Base-by-base conservation (phyloP, 2,888 invertebrate genomes). In the Philereme transversata region DNA sequence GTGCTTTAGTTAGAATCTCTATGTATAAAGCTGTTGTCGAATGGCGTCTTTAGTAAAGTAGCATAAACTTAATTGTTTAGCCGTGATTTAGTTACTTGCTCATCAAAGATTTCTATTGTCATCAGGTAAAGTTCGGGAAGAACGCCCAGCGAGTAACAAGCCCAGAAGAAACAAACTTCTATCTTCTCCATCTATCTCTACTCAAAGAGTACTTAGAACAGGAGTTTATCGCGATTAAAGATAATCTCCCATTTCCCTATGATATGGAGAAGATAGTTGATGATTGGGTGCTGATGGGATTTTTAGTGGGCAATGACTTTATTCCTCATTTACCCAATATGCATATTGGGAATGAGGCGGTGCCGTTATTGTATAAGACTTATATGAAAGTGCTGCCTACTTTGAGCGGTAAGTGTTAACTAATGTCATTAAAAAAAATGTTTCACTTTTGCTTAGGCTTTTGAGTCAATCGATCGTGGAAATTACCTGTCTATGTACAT, bases 261-360 rank as follows among this genome's bases (percentile, higher is more conserved):
- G 96, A 98, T 82, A 93, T 99, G 72, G 98, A 99, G 80, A 95
- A 95, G 68, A 94, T 99, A 56, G 97, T 99, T 35, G 99, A 99
- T 81, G 99, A 99, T 84, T 99, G 99, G 99, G 96, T 99, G 36
- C 86, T 99, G 11, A 98, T 99, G 98, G 98, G 98, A 0, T 99
- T 99, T 84, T 89, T 99, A 34, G 97, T 99, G 8, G 99, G 99
- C 67, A 99, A 99, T 82, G 99, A 99, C 87, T 99, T 99, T 86
- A 97, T 99, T 75, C 99, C 99, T 0, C 95, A 99, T 91, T 93
- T 99, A 68, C 99, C 99, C 4, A 96, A 98, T 85, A 94, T 99
- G 84, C 98, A 99, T 84, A 99, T 99, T 70, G 95, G 95, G 71
- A 96, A 97, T 77, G 97, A 98, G 77, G 98, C 98, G 9, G 87